A percentile compares a stretch with the other conserved stretches of the same genome.
phyloP scores from a whole-genome alignment of 2,888 invertebrate species.

The Brachypalpus laphriformis region DNA sequence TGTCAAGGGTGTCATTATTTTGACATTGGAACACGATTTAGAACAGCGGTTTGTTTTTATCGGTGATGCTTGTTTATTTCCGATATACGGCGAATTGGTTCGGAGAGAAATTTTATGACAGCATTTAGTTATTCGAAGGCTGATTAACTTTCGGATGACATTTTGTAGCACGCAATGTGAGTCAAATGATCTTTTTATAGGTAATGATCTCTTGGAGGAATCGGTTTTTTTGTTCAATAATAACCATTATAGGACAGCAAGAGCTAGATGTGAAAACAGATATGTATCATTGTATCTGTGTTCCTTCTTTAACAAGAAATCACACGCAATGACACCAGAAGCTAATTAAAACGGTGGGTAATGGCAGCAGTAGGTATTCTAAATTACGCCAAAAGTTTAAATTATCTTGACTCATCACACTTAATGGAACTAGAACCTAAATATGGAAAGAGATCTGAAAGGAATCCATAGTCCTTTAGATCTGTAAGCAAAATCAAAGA shows the following conservation, averaged over 20 bases:
- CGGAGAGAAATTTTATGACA: not conserved
- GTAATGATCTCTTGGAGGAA: not conserved
- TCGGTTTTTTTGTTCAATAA: not conserved
- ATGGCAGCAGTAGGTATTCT: too few species aligned
- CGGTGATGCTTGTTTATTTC: not conserved
- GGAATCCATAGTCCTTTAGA: too few species aligned
- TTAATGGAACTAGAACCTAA: too few species aligned
- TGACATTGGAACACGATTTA: not conserved
- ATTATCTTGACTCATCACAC: too few species aligned
- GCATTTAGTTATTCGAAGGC: not conserved
- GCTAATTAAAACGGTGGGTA: not conserved
- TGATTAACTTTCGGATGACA: not conserved
- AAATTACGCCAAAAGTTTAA: too few species aligned
- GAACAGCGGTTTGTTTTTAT: not conserved
- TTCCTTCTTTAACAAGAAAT: not conserved
- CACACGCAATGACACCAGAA: not conserved
- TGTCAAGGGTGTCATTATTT: slow-evolving; percentile 3
- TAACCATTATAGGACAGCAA: not conserved
- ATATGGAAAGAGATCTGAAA: too few species aligned
- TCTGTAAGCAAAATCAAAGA: too few species aligned
- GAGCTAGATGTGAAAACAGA: not conserved
- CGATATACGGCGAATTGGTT: not conserved
- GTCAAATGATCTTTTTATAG: not conserved
- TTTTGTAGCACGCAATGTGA: not conserved
- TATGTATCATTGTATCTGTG: not conserved